phyloP scores from a whole-genome alignment of 2,113 vertebrate genomes.

The Phodopus roborovskii region DNA sequence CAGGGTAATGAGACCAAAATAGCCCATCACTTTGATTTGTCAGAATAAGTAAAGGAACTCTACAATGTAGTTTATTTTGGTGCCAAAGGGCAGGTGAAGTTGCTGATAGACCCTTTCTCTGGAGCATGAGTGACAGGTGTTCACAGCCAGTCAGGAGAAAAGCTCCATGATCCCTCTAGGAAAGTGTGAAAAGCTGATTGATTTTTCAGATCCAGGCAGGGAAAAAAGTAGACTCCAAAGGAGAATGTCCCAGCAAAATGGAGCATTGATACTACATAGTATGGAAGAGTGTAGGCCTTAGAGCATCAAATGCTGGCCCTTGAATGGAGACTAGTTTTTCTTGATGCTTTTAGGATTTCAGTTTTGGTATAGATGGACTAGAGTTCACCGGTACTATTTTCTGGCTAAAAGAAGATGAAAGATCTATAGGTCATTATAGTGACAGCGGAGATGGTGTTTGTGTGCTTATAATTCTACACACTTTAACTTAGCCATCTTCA shows the following conservation, averaged over 20 bases:
- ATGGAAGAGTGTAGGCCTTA: not conserved
- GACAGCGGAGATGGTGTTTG: not conserved
- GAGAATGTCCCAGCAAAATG: not conserved
- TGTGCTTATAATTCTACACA: not conserved
- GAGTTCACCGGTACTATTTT: not conserved
- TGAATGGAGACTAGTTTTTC: not conserved
- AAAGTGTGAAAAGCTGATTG: constrained; percentile 1
- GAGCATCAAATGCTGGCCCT: not conserved
- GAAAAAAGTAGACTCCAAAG: not conserved
- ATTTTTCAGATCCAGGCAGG: not conserved
- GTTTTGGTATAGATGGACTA: not conserved
- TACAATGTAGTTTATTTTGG: constrained; percentile 30
- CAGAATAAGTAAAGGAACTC: constrained; percentile 29
- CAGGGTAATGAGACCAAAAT: not conserved
- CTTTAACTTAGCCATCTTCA: not conserved
- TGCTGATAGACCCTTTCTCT: not conserved
- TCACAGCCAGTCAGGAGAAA: not conserved
- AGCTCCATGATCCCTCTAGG: constrained; percentile 1
- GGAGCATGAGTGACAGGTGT: not conserved
- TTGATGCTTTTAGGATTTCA: constrained; percentile 33
- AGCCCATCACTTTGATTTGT: constrained; percentile 30
- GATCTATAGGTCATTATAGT: not conserved
- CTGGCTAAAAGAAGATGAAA: not conserved
- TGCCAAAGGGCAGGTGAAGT: not conserved
- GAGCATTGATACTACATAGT: not conserved